Percentiles rank a stretch among this genome's conserved stretches.
Evolutionary conservation across 2,888 invertebrate species (phyloP).

Genomic region (Nineta flava): DNA sequence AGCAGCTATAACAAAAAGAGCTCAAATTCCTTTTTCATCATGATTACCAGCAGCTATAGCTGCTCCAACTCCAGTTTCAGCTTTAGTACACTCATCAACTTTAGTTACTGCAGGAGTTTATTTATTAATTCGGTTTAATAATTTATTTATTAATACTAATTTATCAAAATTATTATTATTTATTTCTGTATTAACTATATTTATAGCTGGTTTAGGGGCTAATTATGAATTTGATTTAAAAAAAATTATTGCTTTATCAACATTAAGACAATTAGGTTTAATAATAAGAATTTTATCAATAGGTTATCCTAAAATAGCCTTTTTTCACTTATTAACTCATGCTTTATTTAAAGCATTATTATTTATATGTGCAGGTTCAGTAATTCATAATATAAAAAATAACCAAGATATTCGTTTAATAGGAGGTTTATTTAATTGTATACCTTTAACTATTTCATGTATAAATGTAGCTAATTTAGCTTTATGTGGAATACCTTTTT

Average conservation of each 20-base stretch:
- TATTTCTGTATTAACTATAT: conserved; percentile 39
- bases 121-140: conserved; percentile 54
- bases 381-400: conserved; percentile 48
- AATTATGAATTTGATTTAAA: conserved; percentile 55
- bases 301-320: conserved; percentile 36
- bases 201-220: conserved; percentile 40
- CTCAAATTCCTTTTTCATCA: conserved; percentile 65
- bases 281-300: conserved; percentile 49
- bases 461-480: conserved; percentile 41
- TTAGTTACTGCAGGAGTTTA: conserved; percentile 59
- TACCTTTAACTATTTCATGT: conserved; percentile 36
- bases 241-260: conserved; percentile 64
- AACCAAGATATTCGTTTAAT: conserved; percentile 52
- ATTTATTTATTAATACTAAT: conserved; percentile 27
- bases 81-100: conserved; percentile 63
- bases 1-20: conserved; percentile 58
- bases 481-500: conserved; percentile 46
- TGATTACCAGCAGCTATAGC: conserved; percentile 62
- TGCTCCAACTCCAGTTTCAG: conserved; percentile 61
- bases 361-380: conserved; percentile 52
- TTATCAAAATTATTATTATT: conserved; percentile 38
- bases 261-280: conserved; percentile 57
- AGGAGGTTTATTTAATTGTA: conserved; percentile 30
- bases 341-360: conserved; percentile 61
- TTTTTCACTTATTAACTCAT: conserved; percentile 58